Evolutionary conservation across 2,797 vertebrate genomes (phyloP).

Genomic region (Vireo griseus): DNA sequence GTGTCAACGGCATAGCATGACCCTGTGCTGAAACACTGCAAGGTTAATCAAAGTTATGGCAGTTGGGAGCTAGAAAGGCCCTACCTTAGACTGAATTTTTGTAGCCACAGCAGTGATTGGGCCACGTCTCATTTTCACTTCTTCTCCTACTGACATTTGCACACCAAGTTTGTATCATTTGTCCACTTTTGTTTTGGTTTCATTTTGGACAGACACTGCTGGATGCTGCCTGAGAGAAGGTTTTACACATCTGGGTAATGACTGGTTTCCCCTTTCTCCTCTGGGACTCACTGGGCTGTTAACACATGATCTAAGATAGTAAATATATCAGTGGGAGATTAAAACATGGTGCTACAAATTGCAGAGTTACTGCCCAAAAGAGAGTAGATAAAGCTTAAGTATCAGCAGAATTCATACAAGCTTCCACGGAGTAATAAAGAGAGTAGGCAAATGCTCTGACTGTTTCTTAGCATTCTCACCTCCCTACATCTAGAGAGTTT

Average conservation of each 20-base stretch:
- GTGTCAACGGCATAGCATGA: constrained; percentile 68
- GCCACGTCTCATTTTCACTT: constrained; percentile 22
- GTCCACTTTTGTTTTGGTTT: constrained; percentile 28
- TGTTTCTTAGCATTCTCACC: neutral
- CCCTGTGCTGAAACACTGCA: constrained; percentile 72
- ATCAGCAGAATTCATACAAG: neutral
- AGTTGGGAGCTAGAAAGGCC: constrained; percentile 46
- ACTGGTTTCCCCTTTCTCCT: neutral
- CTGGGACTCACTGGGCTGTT: neutral
- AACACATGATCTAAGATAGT: neutral
- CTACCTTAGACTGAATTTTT: constrained; percentile 56
- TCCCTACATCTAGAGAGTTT: neutral
- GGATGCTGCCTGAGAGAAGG: neutral
- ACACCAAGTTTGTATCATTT: constrained; percentile 24
- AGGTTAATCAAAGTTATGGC: constrained; percentile 78
- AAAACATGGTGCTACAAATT: neutral
- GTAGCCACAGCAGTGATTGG: constrained; percentile 41
- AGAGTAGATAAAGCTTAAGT: neutral
- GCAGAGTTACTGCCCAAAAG: constrained; percentile 7
- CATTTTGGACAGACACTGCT: neutral
- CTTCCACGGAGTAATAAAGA: neutral
- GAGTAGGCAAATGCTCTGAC: neutral
- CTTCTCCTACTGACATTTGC: constrained; percentile 26
- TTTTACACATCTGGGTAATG: neutral
- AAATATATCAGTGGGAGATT: neutral